Base-by-base conservation (phyloP, 2,113 vertebrate genomes). In the Pangasianodon gigas region DNA sequence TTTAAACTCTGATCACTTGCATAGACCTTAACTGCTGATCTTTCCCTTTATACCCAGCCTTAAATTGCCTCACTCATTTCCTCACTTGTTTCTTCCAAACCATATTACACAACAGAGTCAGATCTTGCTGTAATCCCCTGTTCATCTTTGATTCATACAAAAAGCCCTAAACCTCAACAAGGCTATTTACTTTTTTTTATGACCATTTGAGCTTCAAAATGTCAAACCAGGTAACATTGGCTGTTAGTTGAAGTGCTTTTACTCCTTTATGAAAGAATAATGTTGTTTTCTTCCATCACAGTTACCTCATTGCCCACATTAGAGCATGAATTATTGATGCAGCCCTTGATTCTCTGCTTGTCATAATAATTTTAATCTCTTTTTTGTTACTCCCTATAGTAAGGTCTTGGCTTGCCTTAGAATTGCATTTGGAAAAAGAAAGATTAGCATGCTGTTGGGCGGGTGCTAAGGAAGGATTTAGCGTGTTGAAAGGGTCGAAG, bases 311-410 rank as follows among this genome's bases (percentile, higher is more conserved):
- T 86, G 90, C 56, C 93, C 93, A 88, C 90, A 13, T 56, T 92
- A 92, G 93, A 92, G 29, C 60, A 87, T 95, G 91, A 92, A 95
- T 96, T 93, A 94, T 94, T 90, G 92, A 96, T 93, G 91, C 92
- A 88, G 90, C 93, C 93, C 93, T 95, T 93, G 92, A 94, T 90
- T 94, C 91, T 89, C 92, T 79, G 92, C 92, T 91, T 92, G 92
- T 92, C 91, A 86, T 89, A 88, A 62, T 89, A 89, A 87, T 91
- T 51, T 52, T 37, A 37, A 32, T 18, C 52, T 32, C 7, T 14
- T 90, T 26, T 91, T 58, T 83, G 24, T 87, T 90, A 87, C 58
- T 48, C 51, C 46, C 69, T 86, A 37, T 29, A 26, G 51, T n/a
- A 74, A 54, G 24, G 13, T 58, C 24, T 87, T 26, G 14, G 32